Evolutionary conservation across 1,140 invertebrate species (phyloP), one percentile per base, ranked within the genome.

Genomic region (Trachymyrmex septentrionalis): DNA sequence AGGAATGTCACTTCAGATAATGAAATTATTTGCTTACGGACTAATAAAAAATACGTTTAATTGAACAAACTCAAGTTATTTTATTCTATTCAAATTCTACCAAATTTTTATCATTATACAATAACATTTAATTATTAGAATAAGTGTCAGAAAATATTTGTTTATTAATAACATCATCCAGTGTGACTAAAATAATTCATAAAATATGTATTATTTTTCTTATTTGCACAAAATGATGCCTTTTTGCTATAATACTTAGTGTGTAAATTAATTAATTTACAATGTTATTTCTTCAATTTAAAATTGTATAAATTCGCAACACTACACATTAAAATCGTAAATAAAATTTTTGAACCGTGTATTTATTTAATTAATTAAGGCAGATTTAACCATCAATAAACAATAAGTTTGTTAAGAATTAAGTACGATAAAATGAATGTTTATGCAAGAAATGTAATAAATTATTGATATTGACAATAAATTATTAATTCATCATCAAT

Each of bases 301-400:
- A 59, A 38, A 53, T 50, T 30, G 2, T 55, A 21, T 59, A 38
- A 44, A 73, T 24, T 72, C 2, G 16, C 19, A 55, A 30, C 7
- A 38, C 0, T 59, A 0, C 21, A 21, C 5, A 59, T 75, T 38
- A 75, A 34, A 57, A 27, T 4, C 2, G 3, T 64, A n/a, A 34
- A n/a, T 21, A 3, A n/a, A 67, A 38, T 44, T 59, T 75, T 30
- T 59, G n/a, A 34, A 38, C 2, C 12, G 21, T 0, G 3, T 59
- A 59, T 71, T 50, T 50, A 71, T 71, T 71, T 50, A 71, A 27
- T 71, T 71, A 48, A 71, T 24, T 44, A 44, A 71, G 14, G 38
- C 34, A 69, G 21, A 71, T 48, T 71, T 50, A 50, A 71, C 21
- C 0, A 48, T 50, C 21, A 9, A 16, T 2, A 16, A 19, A 48